A percentile compares a stretch with the other conserved stretches of the same genome.
Conservation (phyloP, 2,797 vertebrate species). For the Sebastes jordani region DNA sequence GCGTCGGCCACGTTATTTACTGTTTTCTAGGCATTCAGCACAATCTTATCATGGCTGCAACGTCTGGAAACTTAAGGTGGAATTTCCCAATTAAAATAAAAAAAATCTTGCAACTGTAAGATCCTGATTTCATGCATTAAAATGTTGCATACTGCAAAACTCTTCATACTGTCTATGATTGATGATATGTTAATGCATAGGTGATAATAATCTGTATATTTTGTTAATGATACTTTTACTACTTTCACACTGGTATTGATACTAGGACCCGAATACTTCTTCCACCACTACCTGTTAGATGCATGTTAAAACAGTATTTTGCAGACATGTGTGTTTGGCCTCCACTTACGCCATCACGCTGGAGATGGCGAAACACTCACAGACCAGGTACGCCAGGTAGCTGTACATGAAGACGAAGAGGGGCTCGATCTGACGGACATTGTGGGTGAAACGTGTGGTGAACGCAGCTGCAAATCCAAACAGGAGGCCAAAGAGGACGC, state of each 20-base stretch:
- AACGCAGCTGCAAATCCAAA: slow-evolving; percentile 93
- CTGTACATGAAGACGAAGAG: slow-evolving; percentile 96
- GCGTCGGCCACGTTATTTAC: not conserved
- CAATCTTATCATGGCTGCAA: not conserved
- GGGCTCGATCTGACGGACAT: slow-evolving; percentile 92
- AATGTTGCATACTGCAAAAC: too few relatives aligned
- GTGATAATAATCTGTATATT: not conserved
- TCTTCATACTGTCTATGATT: too few relatives aligned
- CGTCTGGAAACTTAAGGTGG: too few relatives aligned
- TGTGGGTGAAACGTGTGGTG: slow-evolving; percentile 93
- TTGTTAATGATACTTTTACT: not conserved
- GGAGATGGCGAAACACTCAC: slow-evolving; percentile 92
- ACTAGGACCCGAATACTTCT: not conserved
- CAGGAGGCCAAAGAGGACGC: slow-evolving; percentile 89
- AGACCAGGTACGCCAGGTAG: slow-evolving; percentile 92
- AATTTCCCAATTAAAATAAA: too few relatives aligned
- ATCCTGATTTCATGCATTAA: too few relatives aligned
- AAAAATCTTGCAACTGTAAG: too few relatives aligned
- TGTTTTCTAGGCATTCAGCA: not conserved
- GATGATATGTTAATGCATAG: too few relatives aligned
- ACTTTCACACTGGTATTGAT: too few relatives aligned
- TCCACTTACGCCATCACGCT: slow-evolving; percentile 93
- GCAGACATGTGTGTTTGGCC: not conserved
- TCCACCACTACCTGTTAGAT: not conserved
- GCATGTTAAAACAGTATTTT: too few relatives aligned